A percentile compares a stretch with the other conserved stretches of the same genome.
Conservation (phyloP, 2,888 invertebrate genomes). For the Melanostoma scalare region DNA sequence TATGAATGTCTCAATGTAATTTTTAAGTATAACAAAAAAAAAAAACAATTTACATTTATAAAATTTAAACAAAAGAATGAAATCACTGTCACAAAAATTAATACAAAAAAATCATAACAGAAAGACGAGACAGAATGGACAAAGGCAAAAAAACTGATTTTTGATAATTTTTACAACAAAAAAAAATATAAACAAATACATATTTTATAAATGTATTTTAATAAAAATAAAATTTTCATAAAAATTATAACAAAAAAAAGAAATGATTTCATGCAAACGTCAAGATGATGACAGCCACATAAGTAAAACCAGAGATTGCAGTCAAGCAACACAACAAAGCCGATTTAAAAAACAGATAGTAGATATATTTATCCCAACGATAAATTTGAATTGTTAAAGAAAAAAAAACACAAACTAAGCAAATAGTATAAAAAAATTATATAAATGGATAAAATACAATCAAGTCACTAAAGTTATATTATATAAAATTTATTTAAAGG, state of each 20-base stretch:
- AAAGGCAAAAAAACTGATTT: constrained; percentile 71
- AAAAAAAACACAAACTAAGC: constrained; percentile 45
- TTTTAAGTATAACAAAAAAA: constrained; percentile 74
- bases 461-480: constrained; percentile 68
- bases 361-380: constrained; percentile 80
- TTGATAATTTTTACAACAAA: constrained; percentile 74
- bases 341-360: constrained; percentile 65
- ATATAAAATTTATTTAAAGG: constrained; percentile 58
- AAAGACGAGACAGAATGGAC: constrained; percentile 46
- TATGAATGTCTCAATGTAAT: constrained; percentile 75
- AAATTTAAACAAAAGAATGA: constrained; percentile 58
- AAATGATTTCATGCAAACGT: constrained; percentile 43
- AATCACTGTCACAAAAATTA: constrained; percentile 76
- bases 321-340: constrained; percentile 29
- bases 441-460: constrained; percentile 62
- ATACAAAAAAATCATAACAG: constrained; percentile 41
- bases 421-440: constrained; percentile 35
- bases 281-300: constrained; percentile 56
- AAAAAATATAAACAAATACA: constrained; percentile 54
- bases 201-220: constrained; percentile 72
- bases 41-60: constrained; percentile 75
- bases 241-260: constrained; percentile 38
- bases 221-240: constrained; percentile 36
- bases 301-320: constrained; percentile 29
- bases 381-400: constrained; percentile 76